Evolutionary conservation across 1,140 invertebrate species (phyloP), one percentile per base, ranked within the genome.

Genomic region (Drosophila insularis): DNA sequence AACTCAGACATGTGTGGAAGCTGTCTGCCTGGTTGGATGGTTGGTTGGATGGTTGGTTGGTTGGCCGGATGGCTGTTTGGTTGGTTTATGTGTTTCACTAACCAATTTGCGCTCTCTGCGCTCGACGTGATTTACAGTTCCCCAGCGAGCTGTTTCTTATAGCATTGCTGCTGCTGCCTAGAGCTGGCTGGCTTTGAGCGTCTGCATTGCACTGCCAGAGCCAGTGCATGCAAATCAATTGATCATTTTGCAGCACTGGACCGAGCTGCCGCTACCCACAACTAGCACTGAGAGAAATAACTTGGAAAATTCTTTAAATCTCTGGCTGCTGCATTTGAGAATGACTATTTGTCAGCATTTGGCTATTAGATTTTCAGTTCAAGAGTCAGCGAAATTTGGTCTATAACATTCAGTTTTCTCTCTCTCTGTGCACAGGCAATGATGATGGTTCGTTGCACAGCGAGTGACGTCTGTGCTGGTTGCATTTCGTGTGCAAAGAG

Each of bases 51-150:
- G n/a, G 50, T 4, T 59, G 35, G 21, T 19, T 54, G 50, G 31
- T 61, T 74, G 68, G 66, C 53, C 66, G 37, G 54, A 4, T 43
- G 58, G 68, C 46, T 68, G 63, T 31, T 39, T 53, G 43, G 10
- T 21, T 62, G 73, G 72, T 76, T 76, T 66, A 80, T 80, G 72
- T 80, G 66, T 87, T 82, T 63, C 78, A 75, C 68, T 86, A 78
- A 86, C 84, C 82, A 87, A 87, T 87, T 87, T 87, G 82, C 69
- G 82, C 84, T 82, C 67, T 82, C 67, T 82, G 84, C 61, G 84
- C 80, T 78, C 74, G 84, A 70, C 84, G 85, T 87, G 84, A 87
- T 87, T 87, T 87, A 87, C 84, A 80, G 73, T 89, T 84, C 84
- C 84, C 84, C 73, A 69, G 84, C 77, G 84, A 80, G 77, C 82